These are phyloP conservation scores for Lithophane leautieri DNA, from an alignment of 2,888 invertebrate genomes.

Conservation along the genomic window DNA sequence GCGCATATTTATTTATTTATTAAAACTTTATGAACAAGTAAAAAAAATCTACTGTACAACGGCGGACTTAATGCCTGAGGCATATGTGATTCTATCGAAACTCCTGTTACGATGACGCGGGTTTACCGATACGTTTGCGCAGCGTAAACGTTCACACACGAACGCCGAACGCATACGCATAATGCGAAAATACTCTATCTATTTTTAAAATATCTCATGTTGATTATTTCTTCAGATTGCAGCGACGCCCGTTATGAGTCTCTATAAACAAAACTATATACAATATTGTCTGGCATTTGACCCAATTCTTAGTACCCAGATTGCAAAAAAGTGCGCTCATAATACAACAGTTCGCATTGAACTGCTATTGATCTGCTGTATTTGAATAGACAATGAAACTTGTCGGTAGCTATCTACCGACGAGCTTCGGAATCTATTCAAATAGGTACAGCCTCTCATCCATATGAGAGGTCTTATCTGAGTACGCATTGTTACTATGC, in stretches of 20 bases:
- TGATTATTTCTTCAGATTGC: neutral
- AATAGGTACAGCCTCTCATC: no score
- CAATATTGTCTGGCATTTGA: conserved; percentile 38
- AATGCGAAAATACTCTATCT: neutral
- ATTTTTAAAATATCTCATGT: neutral
- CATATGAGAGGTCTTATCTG: conserved; percentile 46
- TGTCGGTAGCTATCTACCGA: conserved; percentile 18
- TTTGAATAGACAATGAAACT: conserved; percentile 46
- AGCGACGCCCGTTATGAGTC: neutral
- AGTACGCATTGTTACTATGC: conserved; percentile 41
- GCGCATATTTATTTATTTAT: no score
- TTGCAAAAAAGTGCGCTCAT: conserved; percentile 54
- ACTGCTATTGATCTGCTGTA: conserved; percentile 57
- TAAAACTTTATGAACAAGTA: no score
- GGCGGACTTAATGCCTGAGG: no score
- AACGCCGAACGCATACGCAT: neutral
- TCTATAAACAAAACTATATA: conserved; percentile 13
- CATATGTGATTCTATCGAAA: no score
- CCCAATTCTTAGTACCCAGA: conserved; percentile 39
- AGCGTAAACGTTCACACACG: neutral
- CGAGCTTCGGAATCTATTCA: no score
- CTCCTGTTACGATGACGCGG: no score
- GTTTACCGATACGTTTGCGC: neutral
- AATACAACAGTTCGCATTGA: conserved; percentile 51
- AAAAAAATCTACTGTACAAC: no score